Conservation (phyloP, 2,113 vertebrate species). For the Cairina moschata region DNA sequence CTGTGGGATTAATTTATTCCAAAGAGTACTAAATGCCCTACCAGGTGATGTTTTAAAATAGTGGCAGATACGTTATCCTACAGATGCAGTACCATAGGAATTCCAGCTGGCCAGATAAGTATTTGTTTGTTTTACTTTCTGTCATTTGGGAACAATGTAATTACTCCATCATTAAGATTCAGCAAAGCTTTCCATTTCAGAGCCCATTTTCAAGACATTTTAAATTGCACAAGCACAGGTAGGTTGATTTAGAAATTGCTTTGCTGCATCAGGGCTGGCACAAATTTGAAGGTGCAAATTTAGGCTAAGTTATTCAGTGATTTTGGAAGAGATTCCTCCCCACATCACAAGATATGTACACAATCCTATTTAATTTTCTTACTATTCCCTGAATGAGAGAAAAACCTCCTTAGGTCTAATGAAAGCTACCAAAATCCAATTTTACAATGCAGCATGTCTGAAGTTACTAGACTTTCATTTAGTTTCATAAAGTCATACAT, state of each 20-base stretch:
- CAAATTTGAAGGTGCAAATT: not conserved
- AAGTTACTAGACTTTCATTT: not conserved
- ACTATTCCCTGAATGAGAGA: not conserved
- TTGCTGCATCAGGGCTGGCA: not conserved
- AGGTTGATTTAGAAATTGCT: slow-evolving; percentile 20
- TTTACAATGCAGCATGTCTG: not conserved
- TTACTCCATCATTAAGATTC: slow-evolving; percentile 11
- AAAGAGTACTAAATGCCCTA: not conserved
- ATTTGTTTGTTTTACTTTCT: slow-evolving; percentile 8
- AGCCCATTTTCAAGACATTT: not conserved
- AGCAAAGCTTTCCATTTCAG: not conserved
- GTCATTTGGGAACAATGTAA: not conserved
- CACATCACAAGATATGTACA: not conserved
- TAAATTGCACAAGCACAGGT: not conserved
- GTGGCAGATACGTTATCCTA: not conserved
- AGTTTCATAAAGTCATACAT: not conserved
- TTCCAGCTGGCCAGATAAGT: not conserved
- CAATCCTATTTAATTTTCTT: not conserved
- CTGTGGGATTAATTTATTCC: not conserved
- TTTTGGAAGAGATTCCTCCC: not conserved
- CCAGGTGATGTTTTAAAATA: not conserved
- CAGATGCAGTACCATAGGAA: not conserved
- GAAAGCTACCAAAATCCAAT: not conserved
- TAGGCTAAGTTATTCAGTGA: not conserved
- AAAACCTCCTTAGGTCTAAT: not conserved